Conservation (phyloP, 2,888 invertebrate genomes). For the Morpho achilles region DNA sequence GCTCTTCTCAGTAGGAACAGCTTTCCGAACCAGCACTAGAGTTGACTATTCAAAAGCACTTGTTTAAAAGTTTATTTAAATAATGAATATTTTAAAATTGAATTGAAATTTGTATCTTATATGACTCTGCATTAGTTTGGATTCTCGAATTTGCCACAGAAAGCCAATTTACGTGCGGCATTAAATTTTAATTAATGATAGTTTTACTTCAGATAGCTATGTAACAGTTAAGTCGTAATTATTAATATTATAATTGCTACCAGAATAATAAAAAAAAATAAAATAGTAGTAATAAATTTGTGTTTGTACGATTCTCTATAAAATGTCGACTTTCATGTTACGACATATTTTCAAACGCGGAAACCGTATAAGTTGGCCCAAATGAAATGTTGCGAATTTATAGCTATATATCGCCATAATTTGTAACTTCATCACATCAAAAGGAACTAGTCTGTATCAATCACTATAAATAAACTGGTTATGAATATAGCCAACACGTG, state of each 20-base stretch:
- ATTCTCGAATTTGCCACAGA: too few relatives aligned
- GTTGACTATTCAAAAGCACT: too few relatives aligned
- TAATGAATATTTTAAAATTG: too few relatives aligned
- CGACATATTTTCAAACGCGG: conserved; percentile 24
- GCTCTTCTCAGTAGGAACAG: too few relatives aligned
- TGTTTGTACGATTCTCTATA: conserved; percentile 25
- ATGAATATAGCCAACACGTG: conserved; percentile 1
- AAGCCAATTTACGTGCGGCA: too few relatives aligned
- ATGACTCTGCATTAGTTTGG: background rate
- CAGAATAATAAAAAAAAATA: conserved; percentile 17
- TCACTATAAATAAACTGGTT: conserved; percentile 2
- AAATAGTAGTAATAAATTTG: conserved; percentile 20
- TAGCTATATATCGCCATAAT: conserved; percentile 21
- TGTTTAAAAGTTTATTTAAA: too few relatives aligned
- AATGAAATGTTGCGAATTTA: conserved; percentile 16
- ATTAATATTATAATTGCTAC: background rate
- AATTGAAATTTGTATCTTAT: too few relatives aligned
- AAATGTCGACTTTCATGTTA: conserved; percentile 21
- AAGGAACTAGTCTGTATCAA: conserved; percentile 7
- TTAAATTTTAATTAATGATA: too few relatives aligned
- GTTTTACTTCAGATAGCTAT: too few relatives aligned
- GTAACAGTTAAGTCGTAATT: too few relatives aligned
- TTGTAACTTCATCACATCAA: conserved; percentile 20
- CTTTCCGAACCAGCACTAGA: too few relatives aligned
- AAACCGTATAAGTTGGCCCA: conserved; percentile 5